phyloP scores from a whole-genome alignment of 2,888 invertebrate species.

The Hirtodrosophila alboralis region DNA sequence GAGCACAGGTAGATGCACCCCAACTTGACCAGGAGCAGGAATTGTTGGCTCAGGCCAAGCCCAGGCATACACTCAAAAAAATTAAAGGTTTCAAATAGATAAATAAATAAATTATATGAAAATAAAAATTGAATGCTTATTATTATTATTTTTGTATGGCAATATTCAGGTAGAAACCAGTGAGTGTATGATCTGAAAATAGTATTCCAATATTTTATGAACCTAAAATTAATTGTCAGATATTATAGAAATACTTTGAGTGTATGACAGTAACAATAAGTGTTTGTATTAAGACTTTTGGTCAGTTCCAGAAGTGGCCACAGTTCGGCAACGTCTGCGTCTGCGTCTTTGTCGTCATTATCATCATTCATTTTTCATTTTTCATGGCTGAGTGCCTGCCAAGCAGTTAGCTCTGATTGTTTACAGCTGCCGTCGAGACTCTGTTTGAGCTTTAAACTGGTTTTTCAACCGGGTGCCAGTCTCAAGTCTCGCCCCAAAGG shows the following conservation, averaged over 20 bases:
- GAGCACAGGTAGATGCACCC: conserved; percentile 57
- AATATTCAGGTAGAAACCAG: no score
- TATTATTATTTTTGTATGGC: no score
- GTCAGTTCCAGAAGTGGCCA: conserved; percentile 31
- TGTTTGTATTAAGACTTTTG: conserved; percentile 57
- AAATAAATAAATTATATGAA: no score
- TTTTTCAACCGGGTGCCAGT: conserved; percentile 37
- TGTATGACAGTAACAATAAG: conserved; percentile 29
- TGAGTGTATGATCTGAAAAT: no score
- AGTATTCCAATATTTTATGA: no score
- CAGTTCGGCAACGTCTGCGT: conserved; percentile 24
- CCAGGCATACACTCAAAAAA: conserved; percentile 33
- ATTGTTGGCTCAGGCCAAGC: conserved; percentile 49
- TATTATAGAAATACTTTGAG: no score
- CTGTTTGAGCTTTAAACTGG: conserved; percentile 49
- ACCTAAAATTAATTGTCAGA: no score
- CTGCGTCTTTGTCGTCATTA: conserved; percentile 43
- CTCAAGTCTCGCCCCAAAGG: conserved; percentile 45
- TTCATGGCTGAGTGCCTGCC: conserved; percentile 79
- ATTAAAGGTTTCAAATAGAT: background rate
- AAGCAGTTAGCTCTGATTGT: conserved; percentile 79
- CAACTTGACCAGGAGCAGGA: conserved; percentile 50
- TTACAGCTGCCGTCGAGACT: conserved; percentile 73
- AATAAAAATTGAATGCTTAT: no score
- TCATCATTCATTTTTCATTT: conserved; percentile 75